Evolutionary conservation across 2,888 invertebrate genomes (phyloP).

Genomic region (Timandra comae): DNA sequence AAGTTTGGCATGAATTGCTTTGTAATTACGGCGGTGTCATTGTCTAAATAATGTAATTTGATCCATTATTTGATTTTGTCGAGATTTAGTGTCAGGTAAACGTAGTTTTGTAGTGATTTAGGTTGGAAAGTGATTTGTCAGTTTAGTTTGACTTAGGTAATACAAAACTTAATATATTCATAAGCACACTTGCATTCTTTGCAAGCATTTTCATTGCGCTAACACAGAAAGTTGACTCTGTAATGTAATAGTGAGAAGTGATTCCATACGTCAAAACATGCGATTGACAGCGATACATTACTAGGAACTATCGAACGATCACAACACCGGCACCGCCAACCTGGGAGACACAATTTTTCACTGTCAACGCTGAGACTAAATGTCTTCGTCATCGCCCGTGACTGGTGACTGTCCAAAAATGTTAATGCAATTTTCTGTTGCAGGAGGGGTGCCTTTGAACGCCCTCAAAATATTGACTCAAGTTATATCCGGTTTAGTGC

Average conservation of each 20-base stretch:
- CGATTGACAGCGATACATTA: constrained; percentile 73
- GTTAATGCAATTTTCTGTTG: constrained; percentile 61
- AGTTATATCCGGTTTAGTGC: too few species aligned
- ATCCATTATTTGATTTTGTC: constrained; percentile 43
- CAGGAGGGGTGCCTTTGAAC: constrained; percentile 42
- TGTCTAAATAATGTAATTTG: constrained; percentile 57
- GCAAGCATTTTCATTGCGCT: constrained; percentile 23
- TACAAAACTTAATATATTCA: too few species aligned
- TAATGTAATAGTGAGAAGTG: constrained; percentile 55
- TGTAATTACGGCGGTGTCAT: constrained; percentile 52
- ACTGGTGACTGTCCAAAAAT: constrained; percentile 69
- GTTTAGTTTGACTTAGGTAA: too few species aligned
- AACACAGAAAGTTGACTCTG: constrained; percentile 30
- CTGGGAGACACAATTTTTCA: constrained; percentile 66
- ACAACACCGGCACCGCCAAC: constrained; percentile 42
- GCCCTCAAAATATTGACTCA: constrained; percentile 33
- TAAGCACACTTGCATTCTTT: too few species aligned
- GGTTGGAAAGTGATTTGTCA: constrained; percentile 67
- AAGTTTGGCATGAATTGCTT: constrained; percentile 48
- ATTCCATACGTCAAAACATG: constrained; percentile 65
- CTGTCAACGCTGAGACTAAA: constrained; percentile 66
- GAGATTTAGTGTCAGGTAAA: too few species aligned
- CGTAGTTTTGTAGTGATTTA: too few species aligned
- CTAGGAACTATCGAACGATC: constrained; percentile 68
- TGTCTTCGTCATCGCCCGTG: constrained; percentile 63